Evolutionary conservation across 2,797 vertebrate species (phyloP).

Genomic region (Scleropages formosus): DNA sequence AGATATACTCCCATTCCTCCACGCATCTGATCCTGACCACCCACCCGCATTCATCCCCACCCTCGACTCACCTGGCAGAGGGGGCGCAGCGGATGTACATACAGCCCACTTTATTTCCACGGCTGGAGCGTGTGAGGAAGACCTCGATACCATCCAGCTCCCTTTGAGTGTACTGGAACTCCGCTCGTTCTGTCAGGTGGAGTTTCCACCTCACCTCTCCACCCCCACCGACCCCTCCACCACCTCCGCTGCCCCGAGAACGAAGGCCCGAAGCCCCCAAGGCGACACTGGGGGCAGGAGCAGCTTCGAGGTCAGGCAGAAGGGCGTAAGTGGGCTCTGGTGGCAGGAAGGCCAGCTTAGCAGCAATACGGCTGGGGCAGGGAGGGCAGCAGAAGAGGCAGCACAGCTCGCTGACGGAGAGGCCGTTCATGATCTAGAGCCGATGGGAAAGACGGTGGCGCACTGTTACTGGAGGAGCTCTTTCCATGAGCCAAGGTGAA

Average conservation of each 20-base stretch:
- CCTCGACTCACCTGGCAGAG: constrained; percentile 79
- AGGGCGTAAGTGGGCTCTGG: constrained; percentile 90
- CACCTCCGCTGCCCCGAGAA: constrained; percentile 47
- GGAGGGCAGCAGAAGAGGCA: constrained; percentile 95
- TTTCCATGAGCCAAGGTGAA: not conserved
- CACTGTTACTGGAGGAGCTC: constrained; percentile 4
- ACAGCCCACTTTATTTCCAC: constrained; percentile 87
- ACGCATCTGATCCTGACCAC: too few relatives aligned
- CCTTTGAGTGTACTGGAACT: constrained; percentile 92
- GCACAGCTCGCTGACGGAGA: constrained; percentile 91
- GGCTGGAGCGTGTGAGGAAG: constrained; percentile 86
- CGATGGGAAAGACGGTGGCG: constrained; percentile 22
- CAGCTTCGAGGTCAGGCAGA: constrained; percentile 73
- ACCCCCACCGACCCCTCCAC: constrained; percentile 43
- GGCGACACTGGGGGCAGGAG: constrained; percentile 44
- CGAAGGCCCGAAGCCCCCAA: constrained; percentile 64
- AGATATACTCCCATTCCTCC: not conserved
- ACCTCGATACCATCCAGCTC: constrained; percentile 91
- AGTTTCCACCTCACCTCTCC: constrained; percentile 82
- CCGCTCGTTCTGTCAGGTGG: constrained; percentile 86
- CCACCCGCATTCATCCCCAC: not conserved
- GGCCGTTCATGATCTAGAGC: constrained; percentile 85
- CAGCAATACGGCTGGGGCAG: constrained; percentile 90
- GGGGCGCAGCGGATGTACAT: constrained; percentile 96
- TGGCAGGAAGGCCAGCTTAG: constrained; percentile 94